A percentile compares a stretch with the other conserved stretches of the same genome.
Evolutionary conservation across 2,797 vertebrate genomes (phyloP).

Genomic region (Liasis olivaceus): DNA sequence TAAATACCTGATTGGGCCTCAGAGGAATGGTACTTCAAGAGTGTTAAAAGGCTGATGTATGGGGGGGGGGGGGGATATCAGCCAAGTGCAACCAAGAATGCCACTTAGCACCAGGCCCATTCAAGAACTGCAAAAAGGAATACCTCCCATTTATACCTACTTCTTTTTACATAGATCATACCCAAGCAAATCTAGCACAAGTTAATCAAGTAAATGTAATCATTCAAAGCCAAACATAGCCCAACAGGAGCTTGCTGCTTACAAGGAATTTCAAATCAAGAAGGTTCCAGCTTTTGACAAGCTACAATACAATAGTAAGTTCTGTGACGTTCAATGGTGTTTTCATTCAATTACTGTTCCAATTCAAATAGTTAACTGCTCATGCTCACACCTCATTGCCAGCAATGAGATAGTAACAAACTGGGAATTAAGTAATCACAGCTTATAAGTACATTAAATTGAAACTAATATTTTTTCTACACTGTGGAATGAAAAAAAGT

Average conservation of each 20-base stretch:
- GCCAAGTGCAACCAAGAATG: background rate
- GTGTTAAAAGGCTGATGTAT: background rate
- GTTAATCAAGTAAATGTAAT: background rate
- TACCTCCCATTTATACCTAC: background rate
- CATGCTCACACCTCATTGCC: constrained; percentile 76
- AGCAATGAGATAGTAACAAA: constrained; percentile 76
- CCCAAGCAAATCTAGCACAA: background rate
- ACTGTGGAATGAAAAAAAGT: constrained; percentile 80
- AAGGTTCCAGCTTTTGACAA: background rate
- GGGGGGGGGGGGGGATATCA: no score
- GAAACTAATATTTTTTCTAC: constrained; percentile 78
- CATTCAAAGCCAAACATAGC: background rate
- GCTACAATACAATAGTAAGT: background rate
- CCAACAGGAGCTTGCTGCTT: background rate
- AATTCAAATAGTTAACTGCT: constrained; percentile 57
- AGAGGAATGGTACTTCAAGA: background rate
- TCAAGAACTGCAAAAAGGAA: background rate
- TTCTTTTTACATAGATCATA: background rate
- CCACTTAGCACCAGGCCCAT: background rate
- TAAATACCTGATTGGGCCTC: background rate
- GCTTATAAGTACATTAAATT: constrained; percentile 73
- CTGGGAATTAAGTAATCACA: constrained; percentile 67
- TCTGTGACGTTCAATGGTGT: constrained; percentile 22
- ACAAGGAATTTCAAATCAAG: background rate
- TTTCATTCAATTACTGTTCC: constrained; percentile 35